A percentile compares a stretch with the other conserved stretches of the same genome.
Conservation (phyloP, 2,888 invertebrate genomes). For the Lycia hirtaria region DNA sequence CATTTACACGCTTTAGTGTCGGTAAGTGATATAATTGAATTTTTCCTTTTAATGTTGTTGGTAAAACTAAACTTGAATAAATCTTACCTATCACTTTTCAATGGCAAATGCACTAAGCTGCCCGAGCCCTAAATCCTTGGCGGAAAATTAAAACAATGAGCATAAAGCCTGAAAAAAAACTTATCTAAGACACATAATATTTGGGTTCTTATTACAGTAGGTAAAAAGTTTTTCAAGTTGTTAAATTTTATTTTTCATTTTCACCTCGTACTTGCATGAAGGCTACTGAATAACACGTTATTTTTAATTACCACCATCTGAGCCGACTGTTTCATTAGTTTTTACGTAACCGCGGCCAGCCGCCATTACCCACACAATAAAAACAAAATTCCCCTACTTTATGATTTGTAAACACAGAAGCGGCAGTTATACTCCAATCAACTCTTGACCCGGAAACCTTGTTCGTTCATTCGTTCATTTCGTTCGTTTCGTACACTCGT, state of each 20-base stretch:
- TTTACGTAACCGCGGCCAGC: constrained; percentile 34
- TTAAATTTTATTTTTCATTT: not conserved
- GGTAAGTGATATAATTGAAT: too few relatives aligned
- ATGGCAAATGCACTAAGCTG: too few relatives aligned
- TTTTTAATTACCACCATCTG: constrained; percentile 15
- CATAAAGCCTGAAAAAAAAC: too few relatives aligned
- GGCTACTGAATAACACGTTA: constrained; percentile 15
- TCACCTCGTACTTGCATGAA: not conserved
- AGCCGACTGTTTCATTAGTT: constrained; percentile 22
- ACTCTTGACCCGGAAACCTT: constrained; percentile 69
- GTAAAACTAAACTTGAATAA: too few relatives aligned
- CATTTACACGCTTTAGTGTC: too few relatives aligned
- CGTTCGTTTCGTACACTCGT: constrained; percentile 42
- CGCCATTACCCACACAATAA: constrained; percentile 38
- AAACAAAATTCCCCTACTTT: constrained; percentile 39
- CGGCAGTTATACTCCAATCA: constrained; percentile 27
- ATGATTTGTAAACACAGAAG: constrained; percentile 46
- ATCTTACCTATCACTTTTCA: too few relatives aligned
- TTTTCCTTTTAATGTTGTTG: too few relatives aligned
- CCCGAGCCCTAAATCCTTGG: too few relatives aligned
- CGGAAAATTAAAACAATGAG: too few relatives aligned
- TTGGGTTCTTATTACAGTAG: too few relatives aligned
- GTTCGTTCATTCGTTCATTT: constrained; percentile 49
- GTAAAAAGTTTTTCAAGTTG: too few relatives aligned
- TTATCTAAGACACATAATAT: too few relatives aligned